Conservation (phyloP, 2,888 invertebrate species). For the Molorchus minor region DNA sequence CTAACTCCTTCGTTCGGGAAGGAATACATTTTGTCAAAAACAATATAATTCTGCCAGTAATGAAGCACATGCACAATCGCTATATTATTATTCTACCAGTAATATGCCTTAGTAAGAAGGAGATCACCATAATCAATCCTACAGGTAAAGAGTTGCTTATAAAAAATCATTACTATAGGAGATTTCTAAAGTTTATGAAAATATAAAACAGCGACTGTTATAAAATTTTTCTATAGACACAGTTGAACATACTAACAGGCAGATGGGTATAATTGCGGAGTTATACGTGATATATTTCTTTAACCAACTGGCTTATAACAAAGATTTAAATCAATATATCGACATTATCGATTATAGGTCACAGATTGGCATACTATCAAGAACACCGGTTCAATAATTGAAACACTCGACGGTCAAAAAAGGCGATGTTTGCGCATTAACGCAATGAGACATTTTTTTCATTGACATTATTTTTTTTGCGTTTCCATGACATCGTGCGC, state of each 20-base stretch:
- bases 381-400: too few relatives aligned
- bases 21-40: not conserved
- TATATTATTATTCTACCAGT: not conserved
- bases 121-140: not conserved
- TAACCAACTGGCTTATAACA: not conserved
- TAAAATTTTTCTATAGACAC: not conserved
- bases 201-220: not conserved
- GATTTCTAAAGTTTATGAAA: not conserved
- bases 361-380: too few relatives aligned
- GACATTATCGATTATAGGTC: constrained; percentile 2
- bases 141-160: not conserved
- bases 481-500: too few relatives aligned
- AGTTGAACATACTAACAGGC: not conserved
- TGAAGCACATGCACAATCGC: not conserved
- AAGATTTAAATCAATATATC: not conserved
- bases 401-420: too few relatives aligned
- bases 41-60: not conserved
- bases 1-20: not conserved
- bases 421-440: too few relatives aligned
- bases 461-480: too few relatives aligned
- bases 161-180: not conserved
- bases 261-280: not conserved
- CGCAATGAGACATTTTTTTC: too few relatives aligned
- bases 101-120: not conserved
- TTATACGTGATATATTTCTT: constrained; percentile 3